Base-by-base conservation (phyloP, 2,113 vertebrate species). In the Ophthalmolycus amberensis region DNA sequence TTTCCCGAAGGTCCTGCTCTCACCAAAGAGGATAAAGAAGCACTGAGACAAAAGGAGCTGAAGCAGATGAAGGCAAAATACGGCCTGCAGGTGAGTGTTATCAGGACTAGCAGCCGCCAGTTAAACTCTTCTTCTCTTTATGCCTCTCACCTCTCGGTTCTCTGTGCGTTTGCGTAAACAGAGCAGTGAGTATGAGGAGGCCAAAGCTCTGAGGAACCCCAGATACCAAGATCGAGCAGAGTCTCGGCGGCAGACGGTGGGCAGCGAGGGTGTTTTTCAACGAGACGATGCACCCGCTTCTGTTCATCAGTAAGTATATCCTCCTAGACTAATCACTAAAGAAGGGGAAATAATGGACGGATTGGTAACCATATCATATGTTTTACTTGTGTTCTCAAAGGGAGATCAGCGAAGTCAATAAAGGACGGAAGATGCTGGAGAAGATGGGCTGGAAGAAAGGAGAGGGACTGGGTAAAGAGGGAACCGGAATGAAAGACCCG, bases 371-470 rank as follows among this genome's bases (percentile, higher is more conserved):
- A 14, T 59, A 2, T 32, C 16, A 27, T 15, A 2, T 56, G 10
- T 84, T 70, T 62, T 83, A 48, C n/a, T 27, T 62, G 67, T 87
- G 69, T 64, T 85, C 59, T 93, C 87, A 52, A 89, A 99, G 98
- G 91, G 98, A 99, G 95, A 99, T 99, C 89, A 96, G 95, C 77
- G 96, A 97, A 85, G 95, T 88, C 85, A 99, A 99, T 90, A 99
- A 97, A 95, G 98, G 98, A 70, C 95, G 96, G 72, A 97, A 98
- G 93, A 98, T 99, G 97, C 58, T 99, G 94, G 97, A 99, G 89
- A 98, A 98, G 89, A 99, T 99, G 98, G 98, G 98, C 70, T 99
- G 98, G 98, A 99, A 96, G 76, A 97, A 96, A 81, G 98, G 98
- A 70, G 97, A 99, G 75, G 98, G 98, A 4, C 95, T 99, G 29